phyloP scores from a whole-genome alignment of 2,113 vertebrate species.

The Ciconia stormi region DNA sequence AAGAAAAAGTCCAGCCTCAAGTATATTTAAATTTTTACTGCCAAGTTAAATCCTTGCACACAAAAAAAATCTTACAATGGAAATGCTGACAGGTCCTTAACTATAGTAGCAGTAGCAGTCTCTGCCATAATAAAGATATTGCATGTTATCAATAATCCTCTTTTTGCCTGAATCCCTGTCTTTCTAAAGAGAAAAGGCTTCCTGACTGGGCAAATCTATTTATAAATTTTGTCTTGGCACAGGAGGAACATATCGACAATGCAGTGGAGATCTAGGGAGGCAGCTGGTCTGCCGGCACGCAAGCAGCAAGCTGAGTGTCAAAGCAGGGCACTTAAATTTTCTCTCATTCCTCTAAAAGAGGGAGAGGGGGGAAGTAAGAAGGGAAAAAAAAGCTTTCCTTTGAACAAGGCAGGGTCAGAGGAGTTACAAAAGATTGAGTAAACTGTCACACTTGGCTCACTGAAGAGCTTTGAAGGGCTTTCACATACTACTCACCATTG shows the following conservation, averaged over 20 bases:
- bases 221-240: constrained; percentile 69
- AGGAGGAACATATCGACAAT: constrained; percentile 22
- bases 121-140: constrained; percentile 55
- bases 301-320: constrained; percentile 45
- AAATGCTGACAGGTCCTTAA: constrained; percentile 65
- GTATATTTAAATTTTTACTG: constrained; percentile 54
- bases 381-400: neutral
- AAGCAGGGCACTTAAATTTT: constrained; percentile 57
- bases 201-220: constrained; percentile 72
- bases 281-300: constrained; percentile 1
- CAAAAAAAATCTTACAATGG: constrained; percentile 38
- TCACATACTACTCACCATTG: neutral
- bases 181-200: constrained; percentile 66
- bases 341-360: constrained; percentile 28
- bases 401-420: constrained; percentile 30
- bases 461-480: constrained; percentile 43
- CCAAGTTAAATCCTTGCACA: constrained; percentile 39
- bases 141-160: constrained; percentile 69
- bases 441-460: constrained; percentile 32
- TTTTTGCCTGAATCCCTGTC: constrained; percentile 65
- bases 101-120: constrained; percentile 29
- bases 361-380: neutral
- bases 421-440: constrained; percentile 30
- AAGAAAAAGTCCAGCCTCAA: constrained; percentile 13
- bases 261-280: constrained; percentile 28